phyloP scores from a whole-genome alignment of 2,797 vertebrate species.

The Cynopterus sphinx region DNA sequence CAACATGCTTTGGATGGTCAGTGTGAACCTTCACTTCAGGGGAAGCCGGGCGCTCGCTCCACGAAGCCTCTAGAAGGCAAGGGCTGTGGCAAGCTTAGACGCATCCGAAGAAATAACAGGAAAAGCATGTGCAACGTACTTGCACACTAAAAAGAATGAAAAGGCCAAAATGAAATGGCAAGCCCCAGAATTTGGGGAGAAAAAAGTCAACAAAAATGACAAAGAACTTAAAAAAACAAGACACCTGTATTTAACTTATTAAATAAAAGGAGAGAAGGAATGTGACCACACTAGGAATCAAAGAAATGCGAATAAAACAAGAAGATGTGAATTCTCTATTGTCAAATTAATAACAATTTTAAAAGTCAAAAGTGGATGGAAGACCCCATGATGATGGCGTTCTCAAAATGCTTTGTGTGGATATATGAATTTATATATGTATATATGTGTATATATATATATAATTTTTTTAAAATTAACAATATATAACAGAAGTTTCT shows the following conservation, averaged over 20 bases:
- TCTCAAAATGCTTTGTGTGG: neutral
- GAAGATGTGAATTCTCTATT: neutral
- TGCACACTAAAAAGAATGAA: neutral
- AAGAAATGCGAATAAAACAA: neutral
- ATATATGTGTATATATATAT: neutral
- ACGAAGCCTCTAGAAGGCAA: neutral
- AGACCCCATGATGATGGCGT: neutral
- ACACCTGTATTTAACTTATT: neutral
- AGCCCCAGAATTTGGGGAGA: neutral
- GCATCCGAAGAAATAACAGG: neutral
- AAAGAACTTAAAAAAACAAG: neutral
- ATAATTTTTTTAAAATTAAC: neutral
- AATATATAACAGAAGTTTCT: neutral
- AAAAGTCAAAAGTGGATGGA: neutral
- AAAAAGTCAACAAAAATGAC: neutral
- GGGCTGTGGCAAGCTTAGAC: neutral
- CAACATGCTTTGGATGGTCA: neutral
- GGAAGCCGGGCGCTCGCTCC: neutral
- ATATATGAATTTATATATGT: neutral
- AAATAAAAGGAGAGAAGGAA: neutral
- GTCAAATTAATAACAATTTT: neutral
- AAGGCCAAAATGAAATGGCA: neutral
- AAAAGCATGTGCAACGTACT: neutral
- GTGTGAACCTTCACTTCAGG: neutral
- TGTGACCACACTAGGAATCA: neutral